These are phyloP conservation scores for Scelioninae gen. 2 DNA, from an alignment of 2,888 invertebrate species.

Conservation along the genomic window DNA sequence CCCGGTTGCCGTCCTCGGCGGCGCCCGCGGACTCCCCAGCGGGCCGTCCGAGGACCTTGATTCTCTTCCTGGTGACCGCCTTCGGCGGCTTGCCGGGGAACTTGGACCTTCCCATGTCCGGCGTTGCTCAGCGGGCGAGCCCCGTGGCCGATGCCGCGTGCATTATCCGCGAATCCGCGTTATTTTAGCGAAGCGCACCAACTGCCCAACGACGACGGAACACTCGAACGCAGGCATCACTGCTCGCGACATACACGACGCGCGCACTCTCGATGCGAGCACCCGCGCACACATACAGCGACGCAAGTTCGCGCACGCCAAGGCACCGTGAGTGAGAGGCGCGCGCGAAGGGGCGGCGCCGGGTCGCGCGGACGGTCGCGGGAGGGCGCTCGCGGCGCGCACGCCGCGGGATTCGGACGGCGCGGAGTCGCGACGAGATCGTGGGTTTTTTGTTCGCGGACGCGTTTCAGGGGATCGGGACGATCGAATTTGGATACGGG, in stretches of 20 bases:
- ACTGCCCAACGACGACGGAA: slow-evolving; percentile 41
- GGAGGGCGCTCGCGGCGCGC: background rate
- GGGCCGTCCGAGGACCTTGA: slow-evolving; percentile 85
- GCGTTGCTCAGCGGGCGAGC: slow-evolving; percentile 77
- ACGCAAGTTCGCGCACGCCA: slow-evolving; percentile 4
- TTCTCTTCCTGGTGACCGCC: slow-evolving; percentile 89
- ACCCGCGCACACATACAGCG: slow-evolving; percentile 16
- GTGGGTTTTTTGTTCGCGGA: no score
- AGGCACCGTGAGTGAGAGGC: background rate
- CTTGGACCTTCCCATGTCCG: slow-evolving; percentile 85
- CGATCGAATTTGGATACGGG: no score
- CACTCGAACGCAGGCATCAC: slow-evolving; percentile 43
- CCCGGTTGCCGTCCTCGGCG: slow-evolving; percentile 76
- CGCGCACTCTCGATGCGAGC: slow-evolving; percentile 44
- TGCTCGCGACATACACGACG: slow-evolving; percentile 39
- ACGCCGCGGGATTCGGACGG: background rate
- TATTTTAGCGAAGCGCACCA: slow-evolving; percentile 37
- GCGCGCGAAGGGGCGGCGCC: background rate
- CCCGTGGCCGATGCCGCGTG: slow-evolving; percentile 31
- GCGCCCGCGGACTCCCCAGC: slow-evolving; percentile 76
- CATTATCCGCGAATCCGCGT: slow-evolving; percentile 43
- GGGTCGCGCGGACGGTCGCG: background rate
- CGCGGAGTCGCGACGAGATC: no score
- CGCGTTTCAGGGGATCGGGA: no score
- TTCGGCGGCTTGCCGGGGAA: slow-evolving; percentile 93